These are phyloP conservation scores for Saccostrea echinata DNA, from an alignment of 1,140 invertebrate species.

Conservation along the genomic window DNA sequence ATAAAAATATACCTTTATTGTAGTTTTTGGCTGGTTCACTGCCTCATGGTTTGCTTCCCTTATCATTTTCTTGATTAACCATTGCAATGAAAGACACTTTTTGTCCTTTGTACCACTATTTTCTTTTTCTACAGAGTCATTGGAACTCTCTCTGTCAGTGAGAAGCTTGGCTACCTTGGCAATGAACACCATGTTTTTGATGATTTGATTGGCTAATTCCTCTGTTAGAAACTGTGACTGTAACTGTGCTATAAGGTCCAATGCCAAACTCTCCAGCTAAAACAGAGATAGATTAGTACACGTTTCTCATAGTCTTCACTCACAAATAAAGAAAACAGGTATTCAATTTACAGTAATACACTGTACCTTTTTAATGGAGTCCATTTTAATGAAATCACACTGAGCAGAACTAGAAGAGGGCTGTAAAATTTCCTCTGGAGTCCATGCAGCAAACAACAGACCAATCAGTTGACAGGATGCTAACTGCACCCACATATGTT, in stretches of 20 bases:
- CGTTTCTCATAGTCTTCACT: too few species aligned
- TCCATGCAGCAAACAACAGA: conserved; percentile 85
- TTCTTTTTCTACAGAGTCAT: too few species aligned
- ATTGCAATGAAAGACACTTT: too few species aligned
- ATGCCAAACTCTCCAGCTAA: conserved; percentile 84
- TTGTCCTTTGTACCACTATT: too few species aligned
- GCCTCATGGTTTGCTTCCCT: too few species aligned
- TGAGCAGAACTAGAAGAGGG: background rate
- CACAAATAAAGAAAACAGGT: too few species aligned
- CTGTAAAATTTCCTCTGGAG: conserved; percentile 82
- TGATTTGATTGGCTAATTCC: conserved; percentile 77
- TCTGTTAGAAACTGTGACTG: conserved; percentile 80
- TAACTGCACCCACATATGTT: conserved; percentile 88
- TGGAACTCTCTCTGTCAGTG: too few species aligned
- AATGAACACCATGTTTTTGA: conserved; percentile 88
- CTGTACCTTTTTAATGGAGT: conserved; percentile 32
- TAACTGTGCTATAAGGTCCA: conserved; percentile 88
- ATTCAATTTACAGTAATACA: too few species aligned
- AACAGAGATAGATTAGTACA: background rate
- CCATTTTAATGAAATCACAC: background rate
- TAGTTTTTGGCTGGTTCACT: too few species aligned
- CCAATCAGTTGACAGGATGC: conserved; percentile 88
- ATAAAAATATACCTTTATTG: too few species aligned
- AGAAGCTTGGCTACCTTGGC: conserved; percentile 83
- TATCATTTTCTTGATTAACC: too few species aligned